Base-by-base conservation (phyloP, 2,113 vertebrate genomes). In the Hippoglossus stenolepis region DNA sequence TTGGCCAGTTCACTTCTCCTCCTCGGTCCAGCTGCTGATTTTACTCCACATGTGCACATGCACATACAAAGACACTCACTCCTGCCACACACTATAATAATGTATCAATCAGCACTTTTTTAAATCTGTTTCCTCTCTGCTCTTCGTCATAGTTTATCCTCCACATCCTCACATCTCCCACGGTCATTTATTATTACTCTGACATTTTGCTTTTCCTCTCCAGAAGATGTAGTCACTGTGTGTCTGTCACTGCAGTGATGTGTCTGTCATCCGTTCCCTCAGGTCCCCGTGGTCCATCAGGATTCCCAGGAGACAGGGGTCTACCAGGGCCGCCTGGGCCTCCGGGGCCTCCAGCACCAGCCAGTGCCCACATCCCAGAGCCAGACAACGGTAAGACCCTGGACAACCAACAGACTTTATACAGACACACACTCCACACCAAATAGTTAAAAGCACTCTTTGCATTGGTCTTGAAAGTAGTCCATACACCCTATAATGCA, bases 221-320 rank as follows among this genome's bases (percentile, higher is more conserved):
- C 20, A n/a, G 31, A 57, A 53, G 26, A 74, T n/a, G 21, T 26
- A 43, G 40, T 43, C 40, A 43, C 40, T 12, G 40, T 43, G 40
- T 43, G 40, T 43, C 40, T 43, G 40, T 43, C 40, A 43, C 43
- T 65, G 38, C 23, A 28, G 24, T 51, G 24, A 47, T 28, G 23
- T 31, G 17, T 80, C 56, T 80, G 21, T 77, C 68, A 66, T 74
- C 66, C 73, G 24, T 76, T 70, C 70, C 65, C 65, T 90, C 90
- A 82, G 97, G 38, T 79, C 96, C 81, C 74, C 96, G 78, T 69
- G 97, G 97, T 51, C 95, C 93, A 3, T 95, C 95, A 0, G 97
- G 97, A 38, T 87, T 88, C 53, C 96, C 95, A 2, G 97, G 96
- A 85, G 95, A 97, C 62, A 96, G 90, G 73, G 97, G 97, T 20